phyloP scores from a whole-genome alignment of 2,113 vertebrate genomes.

The Sphyrna mokarran region DNA sequence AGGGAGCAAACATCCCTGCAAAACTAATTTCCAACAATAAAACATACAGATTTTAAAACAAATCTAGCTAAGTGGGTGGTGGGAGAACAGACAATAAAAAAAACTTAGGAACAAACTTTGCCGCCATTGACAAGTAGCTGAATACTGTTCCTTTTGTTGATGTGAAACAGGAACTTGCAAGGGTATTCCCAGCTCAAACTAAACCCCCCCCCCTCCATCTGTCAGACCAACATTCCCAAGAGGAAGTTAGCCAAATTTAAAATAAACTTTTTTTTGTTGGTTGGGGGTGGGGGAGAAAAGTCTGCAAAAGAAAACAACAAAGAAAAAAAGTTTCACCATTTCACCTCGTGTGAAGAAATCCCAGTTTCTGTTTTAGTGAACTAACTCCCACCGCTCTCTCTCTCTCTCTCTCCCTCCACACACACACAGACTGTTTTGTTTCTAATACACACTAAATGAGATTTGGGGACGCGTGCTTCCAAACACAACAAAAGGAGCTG shows the following conservation, averaged over 20 bases:
- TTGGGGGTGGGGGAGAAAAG: too few relatives aligned
- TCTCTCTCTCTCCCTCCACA: neutral
- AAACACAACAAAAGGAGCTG: neutral
- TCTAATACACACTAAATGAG: neutral
- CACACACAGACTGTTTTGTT: neutral
- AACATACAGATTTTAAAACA: neutral
- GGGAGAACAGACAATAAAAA: neutral
- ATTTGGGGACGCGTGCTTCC: neutral
- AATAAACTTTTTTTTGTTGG: neutral
- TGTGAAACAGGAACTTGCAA: constrained; percentile 19
- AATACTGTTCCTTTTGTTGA: constrained; percentile 30
- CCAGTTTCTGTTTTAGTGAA: neutral
- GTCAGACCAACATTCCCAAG: constrained; percentile 10
- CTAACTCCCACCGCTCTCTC: neutral
- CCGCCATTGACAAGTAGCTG: constrained; percentile 18
- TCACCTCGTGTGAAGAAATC: neutral
- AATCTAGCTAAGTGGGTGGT: neutral
- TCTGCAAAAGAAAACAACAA: neutral
- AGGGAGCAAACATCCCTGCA: neutral
- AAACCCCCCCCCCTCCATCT: neutral
- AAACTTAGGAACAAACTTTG: constrained; percentile 24
- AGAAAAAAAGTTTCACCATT: neutral
- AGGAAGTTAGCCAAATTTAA: neutral
- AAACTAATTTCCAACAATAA: neutral
- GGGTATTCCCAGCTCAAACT: constrained; percentile 27